Base-by-base conservation (phyloP, 2,797 vertebrate genomes). In the Mareca penelope region DNA sequence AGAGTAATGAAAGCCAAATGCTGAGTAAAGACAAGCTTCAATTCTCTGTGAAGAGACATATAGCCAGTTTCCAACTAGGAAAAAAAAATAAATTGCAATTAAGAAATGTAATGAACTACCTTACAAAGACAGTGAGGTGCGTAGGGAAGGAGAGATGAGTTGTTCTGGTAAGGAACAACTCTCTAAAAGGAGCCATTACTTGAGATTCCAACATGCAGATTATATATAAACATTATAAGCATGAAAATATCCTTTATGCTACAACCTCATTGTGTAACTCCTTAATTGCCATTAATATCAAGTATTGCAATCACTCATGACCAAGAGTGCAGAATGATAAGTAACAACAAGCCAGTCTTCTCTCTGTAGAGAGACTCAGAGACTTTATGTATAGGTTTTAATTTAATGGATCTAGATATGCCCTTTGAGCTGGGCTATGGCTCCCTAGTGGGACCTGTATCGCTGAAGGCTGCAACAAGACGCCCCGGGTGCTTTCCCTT, bases 11-110 rank as follows among this genome's bases (percentile, higher is more conserved):
- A 83, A 75, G 33, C 9, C n/a, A 76, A 75, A 67, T 4, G 39
- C 2, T 64, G 52, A 67, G 9, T 39, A 60, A 88, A 81, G 73
- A 86, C 33, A 93, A 88, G 42, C 10, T 82, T 67, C 78, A 61
- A 37, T 79, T 77, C 15, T 84, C 23, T 39, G 24, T 44, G 55
- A 70, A 56, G 60, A 80, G 29, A 91, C 3, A 12, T 4, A 31
- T 19, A 44, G 17, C 42, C 42, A 44, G 42, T 44, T 53, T 67
- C 16, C n/a, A 77, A 46, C 89, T 88, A 71, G 59, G 23, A 37
- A 73, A 33, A 82, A 37, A 37, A 1, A 65, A 37, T 8, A 59
- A 72, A 77, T 77, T 12, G 42, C 16, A 29, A 80, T 6, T 53
- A 26, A 68, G 33, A 78, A 55, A 77, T 13, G 5, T 48, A 37